Evolutionary conservation across 2,113 vertebrate species (phyloP).

Genomic region (Aspiorhynchus laticeps): DNA sequence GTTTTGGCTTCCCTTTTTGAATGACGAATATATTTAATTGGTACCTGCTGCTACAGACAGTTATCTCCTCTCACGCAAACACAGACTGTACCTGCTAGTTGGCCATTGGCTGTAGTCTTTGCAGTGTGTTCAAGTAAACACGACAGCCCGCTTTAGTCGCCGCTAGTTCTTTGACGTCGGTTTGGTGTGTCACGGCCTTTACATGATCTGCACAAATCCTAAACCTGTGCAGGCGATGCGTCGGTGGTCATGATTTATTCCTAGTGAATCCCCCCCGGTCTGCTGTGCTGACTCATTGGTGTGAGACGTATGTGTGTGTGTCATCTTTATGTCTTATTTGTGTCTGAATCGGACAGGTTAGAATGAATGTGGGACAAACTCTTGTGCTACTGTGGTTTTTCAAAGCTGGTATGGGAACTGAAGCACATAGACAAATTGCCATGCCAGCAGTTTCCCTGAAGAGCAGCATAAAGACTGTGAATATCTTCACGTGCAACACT

Average conservation of each 20-base stretch:
- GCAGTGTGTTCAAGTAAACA: background rate
- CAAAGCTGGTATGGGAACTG: background rate
- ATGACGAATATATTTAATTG: background rate
- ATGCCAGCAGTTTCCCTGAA: slow-evolving; percentile 18
- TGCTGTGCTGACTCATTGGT: slow-evolving; percentile 15
- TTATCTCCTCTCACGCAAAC: background rate
- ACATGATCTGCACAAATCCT: background rate
- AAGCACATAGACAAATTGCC: slow-evolving; percentile 19
- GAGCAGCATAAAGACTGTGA: slow-evolving; percentile 4
- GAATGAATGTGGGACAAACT: slow-evolving; percentile 14
- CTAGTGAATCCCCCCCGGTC: background rate
- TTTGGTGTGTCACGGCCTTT: background rate
- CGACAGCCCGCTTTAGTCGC: background rate
- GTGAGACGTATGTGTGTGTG: slow-evolving; percentile 22
- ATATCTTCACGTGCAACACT: slow-evolving; percentile 57
- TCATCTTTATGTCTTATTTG: slow-evolving; percentile 18
- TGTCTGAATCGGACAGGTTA: background rate
- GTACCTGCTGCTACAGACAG: background rate
- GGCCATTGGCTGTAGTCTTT: background rate
- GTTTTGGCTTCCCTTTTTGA: background rate
- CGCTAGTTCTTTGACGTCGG: background rate
- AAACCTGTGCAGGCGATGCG: background rate
- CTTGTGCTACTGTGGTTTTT: slow-evolving; percentile 5
- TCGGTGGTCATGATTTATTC: background rate
- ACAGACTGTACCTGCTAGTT: background rate